These are phyloP conservation scores for Patella depressa DNA, from an alignment of 2,888 invertebrate genomes.

Conservation along the genomic window DNA sequence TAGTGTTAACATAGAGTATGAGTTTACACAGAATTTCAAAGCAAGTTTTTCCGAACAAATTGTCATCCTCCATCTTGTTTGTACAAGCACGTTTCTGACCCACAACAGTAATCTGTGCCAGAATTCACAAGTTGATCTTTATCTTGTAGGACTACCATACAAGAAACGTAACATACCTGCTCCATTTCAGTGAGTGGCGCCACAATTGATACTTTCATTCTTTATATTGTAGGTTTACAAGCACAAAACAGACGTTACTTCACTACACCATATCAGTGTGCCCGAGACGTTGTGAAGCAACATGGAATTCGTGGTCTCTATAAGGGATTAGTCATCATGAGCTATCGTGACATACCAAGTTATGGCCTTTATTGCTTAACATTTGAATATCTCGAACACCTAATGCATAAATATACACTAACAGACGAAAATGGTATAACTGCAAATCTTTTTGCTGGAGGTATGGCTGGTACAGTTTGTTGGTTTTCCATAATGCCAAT, in stretches of 20 bases:
- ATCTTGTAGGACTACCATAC: too few relatives aligned
- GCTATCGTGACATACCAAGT: slow-evolving; percentile 75
- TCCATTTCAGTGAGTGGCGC: too few relatives aligned
- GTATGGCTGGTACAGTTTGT: slow-evolving; percentile 75
- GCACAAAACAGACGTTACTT: slow-evolving; percentile 27
- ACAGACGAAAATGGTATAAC: slow-evolving; percentile 50
- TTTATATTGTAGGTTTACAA: too few relatives aligned
- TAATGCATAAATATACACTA: slow-evolving; percentile 37
- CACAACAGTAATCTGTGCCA: too few relatives aligned
- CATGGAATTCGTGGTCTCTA: slow-evolving; percentile 58
- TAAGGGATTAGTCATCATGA: slow-evolving; percentile 66
- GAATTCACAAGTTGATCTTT: too few relatives aligned
- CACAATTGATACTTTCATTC: too few relatives aligned
- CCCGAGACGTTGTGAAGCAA: slow-evolving; percentile 74
- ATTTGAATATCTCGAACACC: slow-evolving; percentile 73
- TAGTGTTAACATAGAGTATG: too few relatives aligned
- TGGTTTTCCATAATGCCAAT: slow-evolving; percentile 81
- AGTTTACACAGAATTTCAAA: too few relatives aligned
- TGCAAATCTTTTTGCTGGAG: slow-evolving; percentile 67
- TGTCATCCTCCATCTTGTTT: too few relatives aligned
- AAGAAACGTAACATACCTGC: too few relatives aligned
- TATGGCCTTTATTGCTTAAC: slow-evolving; percentile 78
- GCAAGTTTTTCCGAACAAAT: too few relatives aligned
- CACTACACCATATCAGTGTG: slow-evolving; percentile 74
- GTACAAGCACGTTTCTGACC: too few relatives aligned